Evolutionary conservation across 1,140 invertebrate genomes (phyloP), one percentile per base, ranked within the genome.

Genomic region (Agrypnia vestita): DNA sequence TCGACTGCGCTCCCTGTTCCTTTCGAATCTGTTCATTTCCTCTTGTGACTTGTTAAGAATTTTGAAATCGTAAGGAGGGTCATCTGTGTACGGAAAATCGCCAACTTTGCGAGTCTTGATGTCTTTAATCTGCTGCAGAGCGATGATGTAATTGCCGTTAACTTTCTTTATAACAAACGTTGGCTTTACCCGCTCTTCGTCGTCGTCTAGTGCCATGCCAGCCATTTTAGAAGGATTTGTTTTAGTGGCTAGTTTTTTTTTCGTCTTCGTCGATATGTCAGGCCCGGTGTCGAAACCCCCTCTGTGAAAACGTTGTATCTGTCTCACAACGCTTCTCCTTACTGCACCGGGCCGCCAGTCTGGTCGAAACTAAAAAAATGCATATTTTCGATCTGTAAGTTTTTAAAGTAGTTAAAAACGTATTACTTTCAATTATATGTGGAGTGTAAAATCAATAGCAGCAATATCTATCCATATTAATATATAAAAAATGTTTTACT

Each of bases 301-400:
- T 51, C n/a, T 51, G 25, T 51, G 59, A 49, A 19, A 62, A 13
- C 35, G 15, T 11, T 62, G 61, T 49, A 76, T 76, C 13, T 62
- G 35, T 49, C 62, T 78, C 11, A 69, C 44, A 35, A 78, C 61
- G 21, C 53, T 72, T 73, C 62, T 43, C 47, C 47, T 73, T 15
- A 72, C 49, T 15, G 77, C 77, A 19, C 77, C 77, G 9, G 77
- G 77, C 3, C 67, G 47, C 77, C 77, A 79, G 72, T 62, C 71
- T 11, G 51, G 53, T 13, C 56, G 64, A 46, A 49, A 79, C 77
- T 79, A 21, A 46, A 72, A 79, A 71, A 49, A 64, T 62, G 47
- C 47, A 35, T 6, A 35, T 35, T 35, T 3, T 35, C 25, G 6
- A 35, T 46, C n/a, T n/a, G n/a, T n/a, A n/a, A n/a, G n/a, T n/a